Conservation (phyloP, 2,888 invertebrate genomes). For the Phalera bucephala region DNA sequence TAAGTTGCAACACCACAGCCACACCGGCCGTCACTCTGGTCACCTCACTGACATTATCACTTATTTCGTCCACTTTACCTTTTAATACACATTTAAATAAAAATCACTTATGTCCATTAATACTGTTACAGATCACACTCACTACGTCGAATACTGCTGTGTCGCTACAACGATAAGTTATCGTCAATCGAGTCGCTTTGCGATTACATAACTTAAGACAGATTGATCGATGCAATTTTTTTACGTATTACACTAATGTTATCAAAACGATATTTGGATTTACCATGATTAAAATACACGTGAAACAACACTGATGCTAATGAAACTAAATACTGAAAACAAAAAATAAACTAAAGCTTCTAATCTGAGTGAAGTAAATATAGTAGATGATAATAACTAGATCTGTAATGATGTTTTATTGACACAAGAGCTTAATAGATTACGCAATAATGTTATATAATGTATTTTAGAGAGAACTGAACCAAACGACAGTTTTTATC, state of each 20-base stretch:
- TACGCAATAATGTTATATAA: constrained; percentile 29
- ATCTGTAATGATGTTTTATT: neutral
- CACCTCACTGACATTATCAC: constrained; percentile 71
- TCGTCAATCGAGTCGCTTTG: constrained; percentile 43
- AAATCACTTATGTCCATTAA: constrained; percentile 55
- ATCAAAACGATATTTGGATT: constrained; percentile 17
- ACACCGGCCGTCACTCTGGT: constrained; percentile 50
- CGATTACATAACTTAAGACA: constrained; percentile 42
- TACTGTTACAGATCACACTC: constrained; percentile 47
- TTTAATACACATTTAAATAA: constrained; percentile 44
- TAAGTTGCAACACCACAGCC: constrained; percentile 58
- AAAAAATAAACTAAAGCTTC: too few relatives aligned
- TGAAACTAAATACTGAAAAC: neutral
- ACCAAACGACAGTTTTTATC: constrained; percentile 44
- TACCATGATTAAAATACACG: constrained; percentile 8
- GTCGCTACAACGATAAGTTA: constrained; percentile 38
- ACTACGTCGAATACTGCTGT: constrained; percentile 26
- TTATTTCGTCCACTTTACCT: constrained; percentile 46
- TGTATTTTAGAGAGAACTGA: constrained; percentile 20
- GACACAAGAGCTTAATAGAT: constrained; percentile 3
- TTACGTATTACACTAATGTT: constrained; percentile 31
- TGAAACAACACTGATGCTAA: constrained; percentile 3
- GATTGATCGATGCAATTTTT: constrained; percentile 46
- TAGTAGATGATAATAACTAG: neutral
- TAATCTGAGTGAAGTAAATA: neutral